These are phyloP conservation scores for Sciurus carolinensis DNA, from an alignment of 2,797 vertebrate species.

Conservation along the genomic window DNA sequence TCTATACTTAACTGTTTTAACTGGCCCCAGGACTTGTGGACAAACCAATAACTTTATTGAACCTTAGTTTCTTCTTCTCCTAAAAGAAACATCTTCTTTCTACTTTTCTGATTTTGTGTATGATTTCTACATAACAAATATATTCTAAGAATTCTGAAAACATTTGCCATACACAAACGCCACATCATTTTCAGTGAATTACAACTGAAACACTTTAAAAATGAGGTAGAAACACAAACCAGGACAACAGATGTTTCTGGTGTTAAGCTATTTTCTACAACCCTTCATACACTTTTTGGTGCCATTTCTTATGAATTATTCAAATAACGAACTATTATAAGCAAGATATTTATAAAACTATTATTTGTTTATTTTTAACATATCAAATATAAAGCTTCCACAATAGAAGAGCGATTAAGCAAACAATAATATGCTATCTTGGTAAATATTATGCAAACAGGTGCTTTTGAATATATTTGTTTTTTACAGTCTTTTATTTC, in stretches of 20 bases:
- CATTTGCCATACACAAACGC: background rate
- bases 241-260: background rate
- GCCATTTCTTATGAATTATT: conserved; percentile 56
- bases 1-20: background rate
- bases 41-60: background rate
- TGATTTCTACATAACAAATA: background rate
- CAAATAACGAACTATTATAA: background rate
- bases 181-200: background rate
- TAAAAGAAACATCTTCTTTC: background rate
- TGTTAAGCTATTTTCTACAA: background rate
- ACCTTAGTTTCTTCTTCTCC: background rate
- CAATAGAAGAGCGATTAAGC: background rate
- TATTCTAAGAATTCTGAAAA: background rate
- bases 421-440: background rate
- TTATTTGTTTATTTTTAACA: conserved; percentile 32
- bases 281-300: conserved; percentile 13
- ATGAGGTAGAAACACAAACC: background rate
- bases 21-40: background rate
- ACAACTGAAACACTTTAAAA: conserved; percentile 12
- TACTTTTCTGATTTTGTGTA: background rate
- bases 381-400: background rate
- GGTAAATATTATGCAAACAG: background rate
- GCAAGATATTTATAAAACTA: conserved; percentile 43
- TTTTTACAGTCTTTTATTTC: too few relatives aligned
- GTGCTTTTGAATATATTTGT: background rate